A percentile compares a stretch with the other conserved stretches of the same genome.
These are phyloP conservation scores for Corythucha ciliata DNA, from an alignment of 2,888 invertebrate genomes.

Conservation along the genomic window DNA sequence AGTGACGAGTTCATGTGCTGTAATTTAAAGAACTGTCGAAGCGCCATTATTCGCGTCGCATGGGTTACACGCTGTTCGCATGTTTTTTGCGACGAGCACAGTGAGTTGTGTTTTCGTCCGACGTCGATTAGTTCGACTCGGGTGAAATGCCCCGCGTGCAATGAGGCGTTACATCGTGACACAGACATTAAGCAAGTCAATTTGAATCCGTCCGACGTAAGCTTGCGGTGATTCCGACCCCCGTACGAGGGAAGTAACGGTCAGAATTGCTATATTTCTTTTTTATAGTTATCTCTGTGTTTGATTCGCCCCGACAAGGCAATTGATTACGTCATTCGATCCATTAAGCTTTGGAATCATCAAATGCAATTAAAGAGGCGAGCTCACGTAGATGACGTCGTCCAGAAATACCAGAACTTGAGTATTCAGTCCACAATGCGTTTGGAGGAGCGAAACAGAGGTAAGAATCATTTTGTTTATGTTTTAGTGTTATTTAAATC, in stretches of 20 bases:
- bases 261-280: no score
- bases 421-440: slow-evolving; percentile 16
- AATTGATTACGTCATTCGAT: slow-evolving; percentile 19
- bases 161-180: slow-evolving; percentile 19
- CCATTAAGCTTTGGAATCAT: slow-evolving; percentile 25
- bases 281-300: slow-evolving; percentile 21
- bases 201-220: slow-evolving; percentile 29
- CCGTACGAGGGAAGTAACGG: no score
- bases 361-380: slow-evolving; percentile 27
- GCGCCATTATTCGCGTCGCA: slow-evolving; percentile 19
- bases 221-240: no score
- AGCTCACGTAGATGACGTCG: slow-evolving; percentile 12
- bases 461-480: slow-evolving; percentile 16
- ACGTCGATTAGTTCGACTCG: neutral
- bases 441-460: slow-evolving; percentile 24
- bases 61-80: slow-evolving; percentile 31
- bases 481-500: no score
- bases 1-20: slow-evolving; percentile 28
- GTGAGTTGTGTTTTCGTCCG: slow-evolving; percentile 20
- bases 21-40: slow-evolving; percentile 25
- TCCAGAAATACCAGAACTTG: slow-evolving; percentile 24
- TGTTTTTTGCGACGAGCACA: slow-evolving; percentile 28
- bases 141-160: slow-evolving; percentile 28
- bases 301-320: slow-evolving; percentile 25
- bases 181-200: slow-evolving; percentile 24